phyloP scores from a whole-genome alignment of 1,140 invertebrate genomes.

The Drosophila leontia region DNA sequence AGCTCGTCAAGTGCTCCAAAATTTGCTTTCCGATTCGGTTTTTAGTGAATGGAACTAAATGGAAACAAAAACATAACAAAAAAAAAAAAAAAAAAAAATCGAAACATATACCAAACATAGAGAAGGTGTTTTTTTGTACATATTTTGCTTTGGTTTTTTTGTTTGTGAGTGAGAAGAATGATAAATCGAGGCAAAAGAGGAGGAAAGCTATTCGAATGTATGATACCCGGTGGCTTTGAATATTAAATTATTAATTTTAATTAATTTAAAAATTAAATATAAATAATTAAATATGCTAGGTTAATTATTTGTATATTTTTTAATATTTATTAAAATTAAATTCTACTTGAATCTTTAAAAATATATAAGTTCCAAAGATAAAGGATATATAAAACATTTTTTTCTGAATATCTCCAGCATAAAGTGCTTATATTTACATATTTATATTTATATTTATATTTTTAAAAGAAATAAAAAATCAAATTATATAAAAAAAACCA shows the following conservation, averaged over 20 bases:
- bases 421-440: no score
- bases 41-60: constrained; percentile 52
- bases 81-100: background rate
- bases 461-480: no score
- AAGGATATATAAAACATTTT: no score
- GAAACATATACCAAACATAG: constrained; percentile 18
- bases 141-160: background rate
- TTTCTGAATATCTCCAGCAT: no score
- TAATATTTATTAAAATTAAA: no score
- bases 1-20: constrained; percentile 30
- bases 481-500: no score
- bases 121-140: constrained; percentile 2
- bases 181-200: constrained; percentile 1
- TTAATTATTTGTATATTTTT: no score
- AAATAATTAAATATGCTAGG: no score
- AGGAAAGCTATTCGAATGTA: background rate
- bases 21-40: constrained; percentile 35
- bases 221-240: background rate
- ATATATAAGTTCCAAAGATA: no score
- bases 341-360: no score
- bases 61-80: constrained; percentile 21
- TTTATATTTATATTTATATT: no score
- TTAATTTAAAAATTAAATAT: background rate
- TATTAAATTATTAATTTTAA: background rate
- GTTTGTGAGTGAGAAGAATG: background rate